phyloP scores from a whole-genome alignment of 2,113 vertebrate species.

The Zosterops pallidus region DNA sequence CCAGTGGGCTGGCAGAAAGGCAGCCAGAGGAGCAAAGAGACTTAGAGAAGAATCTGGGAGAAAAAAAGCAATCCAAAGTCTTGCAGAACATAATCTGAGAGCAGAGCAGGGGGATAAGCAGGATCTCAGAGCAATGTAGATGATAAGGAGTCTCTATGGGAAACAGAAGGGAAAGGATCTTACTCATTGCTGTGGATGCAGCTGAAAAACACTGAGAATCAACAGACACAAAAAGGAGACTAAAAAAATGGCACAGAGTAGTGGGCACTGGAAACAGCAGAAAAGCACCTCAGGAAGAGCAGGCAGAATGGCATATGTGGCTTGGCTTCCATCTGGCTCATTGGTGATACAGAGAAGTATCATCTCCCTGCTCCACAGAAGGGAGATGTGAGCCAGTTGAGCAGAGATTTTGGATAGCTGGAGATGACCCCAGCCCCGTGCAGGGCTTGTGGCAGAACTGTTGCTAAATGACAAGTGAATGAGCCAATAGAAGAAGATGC shows the following conservation, averaged over 20 bases:
- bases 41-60: neutral
- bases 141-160: neutral
- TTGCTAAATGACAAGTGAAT: neutral
- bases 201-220: neutral
- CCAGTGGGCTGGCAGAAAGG: neutral
- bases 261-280: neutral
- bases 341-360: neutral
- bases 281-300: neutral
- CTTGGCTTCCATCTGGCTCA: neutral
- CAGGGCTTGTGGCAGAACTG: neutral
- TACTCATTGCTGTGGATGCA: neutral
- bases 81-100: neutral
- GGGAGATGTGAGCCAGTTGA: neutral
- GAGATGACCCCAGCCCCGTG: neutral
- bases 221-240: neutral
- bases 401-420: neutral
- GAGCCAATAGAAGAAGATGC: neutral
- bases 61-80: neutral
- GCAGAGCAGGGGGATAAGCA: neutral
- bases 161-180: constrained; percentile 9
- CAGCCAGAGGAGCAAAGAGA: neutral
- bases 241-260: neutral
- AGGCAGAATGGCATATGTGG: rapidly evolving
- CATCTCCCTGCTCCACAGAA: neutral
- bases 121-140: neutral